phyloP scores from a whole-genome alignment of 2,888 invertebrate species.

The Agrochola lota region DNA sequence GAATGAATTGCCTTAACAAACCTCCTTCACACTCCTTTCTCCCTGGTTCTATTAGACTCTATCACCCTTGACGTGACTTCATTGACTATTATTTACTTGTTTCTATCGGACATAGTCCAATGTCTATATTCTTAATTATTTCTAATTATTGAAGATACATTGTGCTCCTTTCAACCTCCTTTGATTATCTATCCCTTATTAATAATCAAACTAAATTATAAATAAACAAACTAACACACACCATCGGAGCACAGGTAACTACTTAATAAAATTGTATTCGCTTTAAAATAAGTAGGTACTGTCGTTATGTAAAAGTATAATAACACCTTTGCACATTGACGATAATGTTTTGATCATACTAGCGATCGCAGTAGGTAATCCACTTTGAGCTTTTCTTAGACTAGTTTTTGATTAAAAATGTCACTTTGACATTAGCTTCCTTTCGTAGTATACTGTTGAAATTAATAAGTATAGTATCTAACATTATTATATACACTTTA shows the following conservation, averaged over 20 bases:
- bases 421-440: slow-evolving; percentile 76
- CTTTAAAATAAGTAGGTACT: slow-evolving; percentile 68
- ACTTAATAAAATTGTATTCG: slow-evolving; percentile 63
- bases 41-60: slow-evolving; percentile 57
- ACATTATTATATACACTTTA: slow-evolving; percentile 69
- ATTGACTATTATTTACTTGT: slow-evolving; percentile 24
- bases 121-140: slow-evolving; percentile 38
- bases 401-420: slow-evolving; percentile 72
- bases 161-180: slow-evolving; percentile 46
- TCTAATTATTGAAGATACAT: slow-evolving; percentile 67
- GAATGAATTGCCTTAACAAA: slow-evolving; percentile 77
- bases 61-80: slow-evolving; percentile 47
- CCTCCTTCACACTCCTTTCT: slow-evolving; percentile 61
- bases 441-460: slow-evolving; percentile 75
- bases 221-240: slow-evolving; percentile 77
- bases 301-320: slow-evolving; percentile 64
- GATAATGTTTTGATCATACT: slow-evolving; percentile 64
- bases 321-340: slow-evolving; percentile 69
- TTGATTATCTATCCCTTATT: slow-evolving; percentile 35
- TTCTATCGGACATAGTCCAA: slow-evolving; percentile 42
- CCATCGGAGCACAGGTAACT: slow-evolving; percentile 85
- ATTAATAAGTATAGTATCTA: slow-evolving; percentile 61
- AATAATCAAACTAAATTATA: slow-evolving; percentile 50
- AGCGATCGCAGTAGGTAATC: slow-evolving; percentile 70
- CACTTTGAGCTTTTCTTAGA: slow-evolving; percentile 79